These are phyloP conservation scores for Meteorus sp. DNA, from an alignment of 1,140 invertebrate genomes.

Conservation along the genomic window DNA sequence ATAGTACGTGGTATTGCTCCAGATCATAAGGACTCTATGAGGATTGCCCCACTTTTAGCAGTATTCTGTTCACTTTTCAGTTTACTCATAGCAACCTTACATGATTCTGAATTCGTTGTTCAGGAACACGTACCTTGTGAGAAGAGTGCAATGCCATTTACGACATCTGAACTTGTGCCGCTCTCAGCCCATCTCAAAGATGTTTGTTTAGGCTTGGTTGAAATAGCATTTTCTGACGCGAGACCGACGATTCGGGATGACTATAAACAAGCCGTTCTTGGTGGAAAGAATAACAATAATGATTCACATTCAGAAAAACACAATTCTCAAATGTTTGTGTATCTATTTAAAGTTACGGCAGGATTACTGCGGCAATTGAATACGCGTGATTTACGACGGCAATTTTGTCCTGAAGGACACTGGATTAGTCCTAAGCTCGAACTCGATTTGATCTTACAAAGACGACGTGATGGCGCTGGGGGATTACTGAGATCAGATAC, in stretches of 20 bases:
- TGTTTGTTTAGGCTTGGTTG: constrained; percentile 85
- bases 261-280: constrained; percentile 54
- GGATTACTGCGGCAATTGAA: constrained; percentile 79
- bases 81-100: constrained; percentile 79
- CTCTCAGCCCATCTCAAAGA: constrained; percentile 74
- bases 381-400: constrained; percentile 74
- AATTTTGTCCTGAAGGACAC: constrained; percentile 76
- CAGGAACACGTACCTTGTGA: constrained; percentile 23
- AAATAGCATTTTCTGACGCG: constrained; percentile 86
- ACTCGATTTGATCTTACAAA: neutral
- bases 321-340: constrained; percentile 61
- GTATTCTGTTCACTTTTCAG: constrained; percentile 86
- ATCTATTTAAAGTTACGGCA: constrained; percentile 62
- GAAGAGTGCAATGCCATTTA: constrained; percentile 66
- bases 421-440: constrained; percentile 71
- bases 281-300: constrained; percentile 33
- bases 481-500: neutral
- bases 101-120: constrained; percentile 84
- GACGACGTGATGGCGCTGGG: neutral
- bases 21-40: constrained; percentile 66
- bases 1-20: constrained; percentile 71
- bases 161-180: constrained; percentile 65
- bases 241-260: constrained; percentile 62
- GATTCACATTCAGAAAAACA: constrained; percentile 45
- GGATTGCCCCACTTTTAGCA: constrained; percentile 77